A percentile compares a stretch with the other conserved stretches of the same genome.
Evolutionary conservation across 2,888 invertebrate genomes (phyloP).

Genomic region (Abrostola triplasia): DNA sequence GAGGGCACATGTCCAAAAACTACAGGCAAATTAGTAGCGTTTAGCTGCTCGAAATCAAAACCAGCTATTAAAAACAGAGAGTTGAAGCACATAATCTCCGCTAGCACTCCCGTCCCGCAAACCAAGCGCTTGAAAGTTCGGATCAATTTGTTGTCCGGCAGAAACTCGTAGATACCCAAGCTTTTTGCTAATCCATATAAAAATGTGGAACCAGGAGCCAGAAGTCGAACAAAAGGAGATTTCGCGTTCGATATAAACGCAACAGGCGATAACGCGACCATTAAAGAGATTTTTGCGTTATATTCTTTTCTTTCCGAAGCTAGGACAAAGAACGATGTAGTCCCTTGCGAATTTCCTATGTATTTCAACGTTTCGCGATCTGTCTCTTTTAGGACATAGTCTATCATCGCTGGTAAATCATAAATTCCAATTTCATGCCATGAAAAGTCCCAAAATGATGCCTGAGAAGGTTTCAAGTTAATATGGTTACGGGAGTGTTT

Average conservation of each 20-base stretch:
- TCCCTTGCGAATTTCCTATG: conserved; percentile 92
- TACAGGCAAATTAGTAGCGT: conserved; percentile 88
- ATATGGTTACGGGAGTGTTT: conserved; percentile 89
- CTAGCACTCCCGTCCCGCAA: conserved; percentile 78
- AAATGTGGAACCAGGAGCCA: conserved; percentile 65
- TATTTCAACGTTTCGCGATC: conserved; percentile 88
- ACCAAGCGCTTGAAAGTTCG: conserved; percentile 76
- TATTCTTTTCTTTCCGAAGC: conserved; percentile 86
- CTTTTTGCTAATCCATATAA: conserved; percentile 62
- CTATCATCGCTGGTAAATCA: conserved; percentile 94
- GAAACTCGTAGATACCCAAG: conserved; percentile 89
- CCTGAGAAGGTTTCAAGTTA: conserved; percentile 69
- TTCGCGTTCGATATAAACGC: conserved; percentile 81
- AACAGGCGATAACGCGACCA: conserved; percentile 89
- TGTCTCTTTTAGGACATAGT: conserved; percentile 89
- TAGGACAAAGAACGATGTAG: conserved; percentile 89
- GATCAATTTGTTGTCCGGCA: conserved; percentile 88
- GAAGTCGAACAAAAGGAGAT: conserved; percentile 71
- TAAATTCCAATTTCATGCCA: conserved; percentile 94
- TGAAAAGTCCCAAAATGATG: conserved; percentile 90
- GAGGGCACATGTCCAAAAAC: conserved; percentile 86
- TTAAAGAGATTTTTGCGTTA: conserved; percentile 85
- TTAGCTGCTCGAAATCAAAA: conserved; percentile 87
- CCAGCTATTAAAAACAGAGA: conserved; percentile 89
- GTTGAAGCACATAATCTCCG: conserved; percentile 88